phyloP scores from a whole-genome alignment of 92 coral and sea anemone genomes.

The Palythoa heliodiscus region DNA sequence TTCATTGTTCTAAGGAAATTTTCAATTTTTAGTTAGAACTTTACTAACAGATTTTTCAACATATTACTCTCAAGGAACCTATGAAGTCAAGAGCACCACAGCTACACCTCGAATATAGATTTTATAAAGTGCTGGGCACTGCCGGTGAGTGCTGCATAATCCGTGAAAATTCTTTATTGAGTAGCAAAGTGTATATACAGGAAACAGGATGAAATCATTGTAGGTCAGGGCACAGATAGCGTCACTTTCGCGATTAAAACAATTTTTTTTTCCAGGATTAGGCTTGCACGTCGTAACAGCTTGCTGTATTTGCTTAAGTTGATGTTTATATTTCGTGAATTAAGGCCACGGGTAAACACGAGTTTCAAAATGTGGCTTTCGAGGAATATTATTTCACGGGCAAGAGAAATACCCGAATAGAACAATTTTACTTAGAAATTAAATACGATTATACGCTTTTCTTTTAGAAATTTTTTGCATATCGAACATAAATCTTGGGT shows the following conservation, averaged over 20 bases:
- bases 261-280: not conserved
- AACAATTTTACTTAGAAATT: not conserved
- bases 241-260: not conserved
- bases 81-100: conserved; percentile 99
- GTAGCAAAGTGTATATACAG: conserved; percentile 11
- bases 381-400: not conserved
- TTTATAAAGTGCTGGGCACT: conserved; percentile 90
- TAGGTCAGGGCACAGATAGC: not conserved
- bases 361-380: not conserved
- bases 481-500: conserved; percentile 1
- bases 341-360: not conserved
- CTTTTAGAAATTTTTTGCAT: not conserved
- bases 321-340: conserved; percentile 24
- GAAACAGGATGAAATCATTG: not conserved
- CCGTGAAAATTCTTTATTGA: not conserved
- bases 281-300: not conserved
- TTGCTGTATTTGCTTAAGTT: not conserved
- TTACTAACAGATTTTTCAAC: conserved; percentile 27
- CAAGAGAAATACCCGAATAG: not conserved
- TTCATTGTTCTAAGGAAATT: not conserved
- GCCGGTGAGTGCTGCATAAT: not conserved
- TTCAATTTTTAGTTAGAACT: not conserved
- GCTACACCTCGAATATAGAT: conserved; percentile 93
- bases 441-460: not conserved
- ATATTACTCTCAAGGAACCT: conserved; percentile 72